Base-by-base conservation (phyloP, 1,140 invertebrate genomes). In the Neodiprion pinetum region DNA sequence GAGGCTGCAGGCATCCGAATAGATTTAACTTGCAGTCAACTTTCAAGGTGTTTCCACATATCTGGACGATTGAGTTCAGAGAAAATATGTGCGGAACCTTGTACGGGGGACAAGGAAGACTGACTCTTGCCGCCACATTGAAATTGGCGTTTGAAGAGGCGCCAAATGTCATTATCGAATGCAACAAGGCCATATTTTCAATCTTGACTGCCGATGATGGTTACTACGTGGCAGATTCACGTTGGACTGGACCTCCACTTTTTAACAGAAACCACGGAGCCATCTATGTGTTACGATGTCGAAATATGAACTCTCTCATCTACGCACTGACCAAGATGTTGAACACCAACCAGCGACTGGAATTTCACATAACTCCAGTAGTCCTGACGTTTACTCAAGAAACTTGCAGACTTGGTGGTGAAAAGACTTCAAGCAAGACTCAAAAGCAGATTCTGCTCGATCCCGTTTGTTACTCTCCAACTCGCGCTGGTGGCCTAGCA, bases 281-380 rank as follows among this genome's bases (percentile, higher is more conserved):
- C 0, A 79, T 84, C 48, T 88, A 88, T 40, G 80, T 81, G 7
- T 78, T 89, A 1, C 79, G 87, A 9, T 88, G 87, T 74, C 79
- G 74, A 65, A 85, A 87, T 74, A 74, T 84, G 1, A 77, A 77
- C 40, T 74, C 76, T 9, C 21, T 87, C 0, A 48, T 86, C 0
- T 89, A 88, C 53, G 81, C 75, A 0, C 23, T 88, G 1, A 80
- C 80, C 0, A 88, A 85, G 66, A 87, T 87, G 14, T 69, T 89
- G 0, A 88, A 89, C 53, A 85, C 83, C 0, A 85, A 88, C 75
- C 81, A 81, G 23, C 77, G 80, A 70, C 53, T 86, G 0, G 80
- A 80, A 9, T 85, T 88, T 72, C 77, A 67, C 7, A 49, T 88
- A 1, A 85, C 82, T 1, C 77, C 88, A 1, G 7, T 89, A 0